Percentiles rank a stretch among this genome's conserved stretches.
phyloP scores from a whole-genome alignment of 2,888 invertebrate species.

The Patella ulyssiponensis region DNA sequence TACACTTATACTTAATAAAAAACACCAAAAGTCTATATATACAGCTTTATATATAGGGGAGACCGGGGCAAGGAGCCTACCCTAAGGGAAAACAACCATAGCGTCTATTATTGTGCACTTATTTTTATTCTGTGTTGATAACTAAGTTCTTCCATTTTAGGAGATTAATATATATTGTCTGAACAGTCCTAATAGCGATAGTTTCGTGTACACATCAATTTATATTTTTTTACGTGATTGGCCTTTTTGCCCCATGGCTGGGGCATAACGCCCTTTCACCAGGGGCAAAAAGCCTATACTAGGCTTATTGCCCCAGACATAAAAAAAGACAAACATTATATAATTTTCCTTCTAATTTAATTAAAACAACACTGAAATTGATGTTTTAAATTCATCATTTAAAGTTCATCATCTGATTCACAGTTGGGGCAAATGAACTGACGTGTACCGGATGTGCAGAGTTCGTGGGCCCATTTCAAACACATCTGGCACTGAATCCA shows the following conservation, averaged over 20 bases:
- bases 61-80: too few species aligned
- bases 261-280: not conserved
- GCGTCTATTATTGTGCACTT: too few species aligned
- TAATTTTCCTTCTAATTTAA: not conserved
- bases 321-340: not conserved
- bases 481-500: not conserved
- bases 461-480: not conserved
- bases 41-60: too few species aligned
- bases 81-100: too few species aligned
- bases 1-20: too few species aligned
- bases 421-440: not conserved
- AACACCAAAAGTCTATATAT: too few species aligned
- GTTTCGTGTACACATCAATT: too few species aligned
- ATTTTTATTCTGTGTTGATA: too few species aligned
- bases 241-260: not conserved
- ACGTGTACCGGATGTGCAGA: not conserved
- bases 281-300: constrained; percentile 1
- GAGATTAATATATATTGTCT: too few species aligned
- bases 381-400: not conserved
- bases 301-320: not conserved
- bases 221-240: not conserved
- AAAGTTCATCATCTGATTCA: constrained; percentile 3
- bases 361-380: not conserved
- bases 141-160: too few species aligned
- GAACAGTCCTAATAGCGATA: too few species aligned